phyloP scores from a whole-genome alignment of 2,797 vertebrate genomes.

The Tragopan temminckii region DNA sequence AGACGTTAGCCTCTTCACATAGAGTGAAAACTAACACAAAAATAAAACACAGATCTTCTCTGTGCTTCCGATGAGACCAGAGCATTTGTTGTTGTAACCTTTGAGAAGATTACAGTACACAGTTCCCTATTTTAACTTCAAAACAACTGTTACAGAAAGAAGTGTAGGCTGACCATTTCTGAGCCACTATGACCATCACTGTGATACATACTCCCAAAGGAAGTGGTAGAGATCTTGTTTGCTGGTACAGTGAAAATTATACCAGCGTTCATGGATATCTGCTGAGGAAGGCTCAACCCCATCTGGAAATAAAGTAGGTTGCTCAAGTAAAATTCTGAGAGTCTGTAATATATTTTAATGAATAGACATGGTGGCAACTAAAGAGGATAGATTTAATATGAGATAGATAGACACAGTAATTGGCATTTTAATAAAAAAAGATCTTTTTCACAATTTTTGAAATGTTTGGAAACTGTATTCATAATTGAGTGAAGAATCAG shows the following conservation, averaged over 20 bases:
- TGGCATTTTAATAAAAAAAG: background rate
- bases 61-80: background rate
- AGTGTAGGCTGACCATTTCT: background rate
- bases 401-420: slow-evolving; percentile 24
- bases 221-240: slow-evolving; percentile 16
- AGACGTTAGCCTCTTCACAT: background rate
- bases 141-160: background rate
- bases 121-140: background rate
- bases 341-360: slow-evolving; percentile 17
- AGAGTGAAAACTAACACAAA: background rate
- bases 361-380: background rate
- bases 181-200: background rate
- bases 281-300: background rate
- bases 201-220: slow-evolving; percentile 9
- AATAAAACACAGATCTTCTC: background rate
- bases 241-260: slow-evolving; percentile 40
- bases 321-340: background rate
- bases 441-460: background rate
- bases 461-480: background rate
- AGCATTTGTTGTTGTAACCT: background rate
- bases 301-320: background rate
- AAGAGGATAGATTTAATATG: slow-evolving; percentile 32
- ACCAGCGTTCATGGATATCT: background rate
- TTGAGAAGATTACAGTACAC: background rate
- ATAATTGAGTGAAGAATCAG: slow-evolving; percentile 16